phyloP scores from a whole-genome alignment of 2,113 vertebrate genomes.

The Furnarius figulus region DNA sequence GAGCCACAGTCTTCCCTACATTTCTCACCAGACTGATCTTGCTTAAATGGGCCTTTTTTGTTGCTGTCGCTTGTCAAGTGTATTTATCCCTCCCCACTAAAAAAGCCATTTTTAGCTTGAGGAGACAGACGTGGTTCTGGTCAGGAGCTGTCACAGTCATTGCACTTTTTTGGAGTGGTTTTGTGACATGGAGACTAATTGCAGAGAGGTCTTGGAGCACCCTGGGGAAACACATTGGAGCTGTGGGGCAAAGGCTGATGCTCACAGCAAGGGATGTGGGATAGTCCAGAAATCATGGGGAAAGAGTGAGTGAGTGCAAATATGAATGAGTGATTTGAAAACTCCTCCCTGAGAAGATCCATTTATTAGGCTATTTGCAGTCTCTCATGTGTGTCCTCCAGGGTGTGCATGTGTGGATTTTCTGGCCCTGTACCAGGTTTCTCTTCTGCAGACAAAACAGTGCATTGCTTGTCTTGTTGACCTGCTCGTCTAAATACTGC shows the following conservation, averaged over 20 bases:
- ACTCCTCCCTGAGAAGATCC: not conserved
- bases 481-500: constrained; percentile 39
- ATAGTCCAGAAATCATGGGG: not conserved
- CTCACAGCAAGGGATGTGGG: not conserved
- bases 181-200: not conserved
- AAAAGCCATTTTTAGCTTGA: not conserved
- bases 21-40: not conserved
- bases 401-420: not conserved
- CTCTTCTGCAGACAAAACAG: constrained; percentile 29
- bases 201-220: not conserved
- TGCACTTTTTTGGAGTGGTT: not conserved
- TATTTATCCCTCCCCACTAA: accelerated
- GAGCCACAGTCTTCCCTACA: accelerated
- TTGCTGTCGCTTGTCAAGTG: not conserved
- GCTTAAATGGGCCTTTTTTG: not conserved
- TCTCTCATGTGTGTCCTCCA: not conserved
- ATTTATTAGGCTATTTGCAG: not conserved
- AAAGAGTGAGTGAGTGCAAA: not conserved
- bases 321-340: not conserved
- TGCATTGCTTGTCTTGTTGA: not conserved
- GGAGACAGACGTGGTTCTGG: not conserved
- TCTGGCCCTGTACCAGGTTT: not conserved
- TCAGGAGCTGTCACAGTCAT: not conserved
- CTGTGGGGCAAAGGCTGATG: not conserved
- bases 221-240: not conserved